phyloP scores from a whole-genome alignment of 2,113 vertebrate genomes.

The Struthio camelus region DNA sequence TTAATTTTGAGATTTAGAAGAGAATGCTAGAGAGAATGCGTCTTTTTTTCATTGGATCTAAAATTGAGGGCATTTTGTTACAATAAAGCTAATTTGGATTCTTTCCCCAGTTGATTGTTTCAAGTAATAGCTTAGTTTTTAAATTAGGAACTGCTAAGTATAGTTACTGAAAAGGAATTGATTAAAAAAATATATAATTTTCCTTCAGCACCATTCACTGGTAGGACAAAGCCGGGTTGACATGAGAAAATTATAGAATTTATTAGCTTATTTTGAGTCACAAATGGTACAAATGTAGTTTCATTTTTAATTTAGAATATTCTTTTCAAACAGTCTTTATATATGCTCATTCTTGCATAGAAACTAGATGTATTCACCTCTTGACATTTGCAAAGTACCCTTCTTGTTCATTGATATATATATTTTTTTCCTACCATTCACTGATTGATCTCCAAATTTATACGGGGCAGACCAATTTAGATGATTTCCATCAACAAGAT shows the following conservation, averaged over 20 bases:
- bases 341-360: background rate
- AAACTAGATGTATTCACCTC: background rate
- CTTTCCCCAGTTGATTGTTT: background rate
- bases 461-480: background rate
- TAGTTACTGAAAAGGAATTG: background rate
- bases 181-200: background rate
- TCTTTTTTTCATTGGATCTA: background rate
- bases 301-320: background rate
- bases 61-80: background rate
- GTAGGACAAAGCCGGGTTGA: background rate
- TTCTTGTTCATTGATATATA: background rate
- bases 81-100: background rate
- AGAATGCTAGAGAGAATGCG: background rate
- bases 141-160: background rate
- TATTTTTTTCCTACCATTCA: background rate
- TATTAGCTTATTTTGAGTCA: background rate
- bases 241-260: background rate
- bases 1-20: background rate
- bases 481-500: background rate
- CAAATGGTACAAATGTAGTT: background rate
- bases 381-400: background rate
- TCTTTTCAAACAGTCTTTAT: background rate
- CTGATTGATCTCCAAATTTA: background rate
- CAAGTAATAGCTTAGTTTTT: background rate
- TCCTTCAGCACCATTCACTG: background rate